These are phyloP conservation scores for Leptodactylus fallax DNA, from an alignment of 2,797 vertebrate species.

Conservation along the genomic window DNA sequence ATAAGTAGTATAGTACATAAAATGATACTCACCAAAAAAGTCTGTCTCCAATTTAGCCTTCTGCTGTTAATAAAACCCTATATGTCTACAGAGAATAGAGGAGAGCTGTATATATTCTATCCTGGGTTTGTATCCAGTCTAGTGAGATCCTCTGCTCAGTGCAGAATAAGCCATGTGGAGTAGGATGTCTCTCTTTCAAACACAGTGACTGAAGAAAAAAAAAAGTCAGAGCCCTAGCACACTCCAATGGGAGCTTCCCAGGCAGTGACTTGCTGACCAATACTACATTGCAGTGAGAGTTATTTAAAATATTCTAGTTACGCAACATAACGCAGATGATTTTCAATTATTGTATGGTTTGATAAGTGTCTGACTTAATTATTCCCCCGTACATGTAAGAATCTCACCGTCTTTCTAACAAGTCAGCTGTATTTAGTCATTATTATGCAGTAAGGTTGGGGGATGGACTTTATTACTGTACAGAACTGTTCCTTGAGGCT, in stretches of 20 bases:
- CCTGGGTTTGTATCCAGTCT: slow-evolving; percentile 23
- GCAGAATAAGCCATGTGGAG: slow-evolving; percentile 44
- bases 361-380: not conserved
- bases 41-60: not conserved
- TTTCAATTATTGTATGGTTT: not conserved
- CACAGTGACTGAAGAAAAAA: slow-evolving; percentile 3
- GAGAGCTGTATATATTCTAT: not conserved
- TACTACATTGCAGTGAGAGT: slow-evolving; percentile 3
- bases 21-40: slow-evolving; percentile 24
- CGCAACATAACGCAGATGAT: not conserved
- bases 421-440: too few species aligned
- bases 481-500: too few species aligned
- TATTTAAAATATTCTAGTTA: slow-evolving; percentile 1
- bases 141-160: not conserved
- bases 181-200: slow-evolving; percentile 27
- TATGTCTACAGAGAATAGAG: not conserved
- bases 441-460: too few species aligned
- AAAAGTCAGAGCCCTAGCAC: not conserved
- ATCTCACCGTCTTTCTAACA: too few species aligned
- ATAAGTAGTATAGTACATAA: not conserved
- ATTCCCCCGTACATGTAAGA: too few species aligned
- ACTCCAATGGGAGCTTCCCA: slow-evolving; percentile 30
- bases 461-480: too few species aligned
- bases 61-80: not conserved
- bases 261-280: slow-evolving; percentile 16